Evolutionary conservation across 2,888 invertebrate genomes (phyloP).

Genomic region (Cephonodes hylas): DNA sequence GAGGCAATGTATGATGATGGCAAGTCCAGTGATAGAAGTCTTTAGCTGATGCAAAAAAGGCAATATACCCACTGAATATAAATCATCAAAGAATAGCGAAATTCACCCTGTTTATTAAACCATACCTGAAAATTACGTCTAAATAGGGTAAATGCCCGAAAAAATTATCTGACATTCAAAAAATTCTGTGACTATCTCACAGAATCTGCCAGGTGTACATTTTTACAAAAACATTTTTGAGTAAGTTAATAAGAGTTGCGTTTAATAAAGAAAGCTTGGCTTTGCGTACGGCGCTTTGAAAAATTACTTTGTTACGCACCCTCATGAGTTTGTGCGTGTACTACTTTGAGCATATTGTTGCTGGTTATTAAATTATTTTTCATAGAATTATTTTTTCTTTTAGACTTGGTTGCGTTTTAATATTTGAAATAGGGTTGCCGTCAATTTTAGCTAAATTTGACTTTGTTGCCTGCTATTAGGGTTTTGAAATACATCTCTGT

Average conservation of each 20-base stretch:
- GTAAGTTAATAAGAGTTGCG: not conserved
- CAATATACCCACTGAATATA: too few species aligned
- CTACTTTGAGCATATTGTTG: not conserved
- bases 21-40: too few species aligned
- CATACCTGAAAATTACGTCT: not conserved
- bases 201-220: not conserved
- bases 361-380: not conserved
- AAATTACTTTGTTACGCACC: not conserved
- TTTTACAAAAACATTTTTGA: not conserved
- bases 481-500: too few species aligned
- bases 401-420: not conserved
- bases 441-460: too few species aligned
- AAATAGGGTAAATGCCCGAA: not conserved
- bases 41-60: too few species aligned
- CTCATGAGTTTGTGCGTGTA: not conserved
- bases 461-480: too few species aligned
- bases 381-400: not conserved
- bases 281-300: not conserved
- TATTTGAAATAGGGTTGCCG: too few species aligned
- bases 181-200: not conserved
- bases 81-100: too few species aligned
- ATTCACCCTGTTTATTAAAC: too few species aligned
- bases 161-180: not conserved
- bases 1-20: too few species aligned
- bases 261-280: not conserved